Conservation (phyloP, 2,113 vertebrate genomes). For the Triplophysa tibetana region DNA sequence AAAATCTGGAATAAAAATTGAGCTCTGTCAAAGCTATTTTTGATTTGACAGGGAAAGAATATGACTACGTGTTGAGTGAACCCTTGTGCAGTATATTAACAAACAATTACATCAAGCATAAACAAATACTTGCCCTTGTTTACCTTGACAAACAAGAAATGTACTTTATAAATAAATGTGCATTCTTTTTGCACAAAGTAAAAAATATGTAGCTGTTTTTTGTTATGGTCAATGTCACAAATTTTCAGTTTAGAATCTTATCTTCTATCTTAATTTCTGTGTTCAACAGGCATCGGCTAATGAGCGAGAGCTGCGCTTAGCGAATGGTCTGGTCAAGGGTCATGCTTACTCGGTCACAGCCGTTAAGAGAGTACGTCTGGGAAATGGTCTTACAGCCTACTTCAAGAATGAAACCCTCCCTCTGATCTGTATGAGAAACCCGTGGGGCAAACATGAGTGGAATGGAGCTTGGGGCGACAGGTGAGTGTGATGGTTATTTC, state of each 20-base stretch:
- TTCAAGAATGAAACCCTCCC: conserved; percentile 83
- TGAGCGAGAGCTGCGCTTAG: conserved; percentile 74
- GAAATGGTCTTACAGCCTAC: conserved; percentile 77
- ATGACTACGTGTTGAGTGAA: too few relatives aligned
- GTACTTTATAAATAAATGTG: too few relatives aligned
- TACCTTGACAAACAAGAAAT: too few relatives aligned
- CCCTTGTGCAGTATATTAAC: too few relatives aligned
- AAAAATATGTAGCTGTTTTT: too few relatives aligned
- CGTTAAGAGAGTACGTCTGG: conserved; percentile 79
- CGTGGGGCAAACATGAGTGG: conserved; percentile 92
- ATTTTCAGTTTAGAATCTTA: not conserved
- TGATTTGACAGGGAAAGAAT: too few relatives aligned
- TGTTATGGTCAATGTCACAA: not conserved
- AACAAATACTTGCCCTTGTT: too few relatives aligned
- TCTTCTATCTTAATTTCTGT: not conserved
- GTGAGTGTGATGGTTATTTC: conserved; percentile 65
- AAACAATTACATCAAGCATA: too few relatives aligned
- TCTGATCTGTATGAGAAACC: conserved; percentile 91
- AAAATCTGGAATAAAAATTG: too few relatives aligned
- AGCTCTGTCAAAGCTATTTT: too few relatives aligned
- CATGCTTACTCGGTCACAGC: conserved; percentile 90
- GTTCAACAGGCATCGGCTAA: conserved; percentile 62
- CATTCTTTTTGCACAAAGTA: too few relatives aligned
- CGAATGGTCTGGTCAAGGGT: conserved; percentile 82
- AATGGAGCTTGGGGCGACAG: conserved; percentile 90